These are phyloP conservation scores for Gisinianus flammeolus DNA, from an alignment of 2,888 invertebrate species.

Conservation along the genomic window DNA sequence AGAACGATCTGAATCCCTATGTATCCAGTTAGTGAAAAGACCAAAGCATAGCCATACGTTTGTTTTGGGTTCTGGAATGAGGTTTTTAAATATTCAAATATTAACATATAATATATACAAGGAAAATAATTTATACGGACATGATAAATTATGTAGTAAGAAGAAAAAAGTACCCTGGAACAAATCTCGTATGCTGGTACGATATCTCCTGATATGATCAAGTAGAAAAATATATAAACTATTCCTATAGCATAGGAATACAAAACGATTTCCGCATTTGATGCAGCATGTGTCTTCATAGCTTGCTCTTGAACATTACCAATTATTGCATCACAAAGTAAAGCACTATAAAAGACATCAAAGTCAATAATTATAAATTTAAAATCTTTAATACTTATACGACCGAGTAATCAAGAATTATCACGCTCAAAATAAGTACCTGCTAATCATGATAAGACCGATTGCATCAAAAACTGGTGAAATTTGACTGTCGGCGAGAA, in stretches of 20 bases:
- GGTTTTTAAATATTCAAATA: neutral
- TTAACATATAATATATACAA: neutral
- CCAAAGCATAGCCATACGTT: conserved; percentile 82
- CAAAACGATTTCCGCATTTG: conserved; percentile 89
- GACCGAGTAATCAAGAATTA: no score
- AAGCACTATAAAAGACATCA: conserved; percentile 68
- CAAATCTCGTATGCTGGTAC: conserved; percentile 78
- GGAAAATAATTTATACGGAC: neutral
- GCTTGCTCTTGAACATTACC: conserved; percentile 97
- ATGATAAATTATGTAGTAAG: neutral
- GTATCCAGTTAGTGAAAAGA: conserved; percentile 89
- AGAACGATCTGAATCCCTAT: conserved; percentile 92
- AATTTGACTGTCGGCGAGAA: conserved; percentile 74
- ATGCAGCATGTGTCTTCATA: conserved; percentile 81
- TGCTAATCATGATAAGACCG: conserved; percentile 64
- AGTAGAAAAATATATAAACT: conserved; percentile 76
- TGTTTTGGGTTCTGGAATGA: conserved; percentile 72
- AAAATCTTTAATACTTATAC: conserved; percentile 1
- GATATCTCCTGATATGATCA: conserved; percentile 76
- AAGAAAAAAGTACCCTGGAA: conserved; percentile 67
- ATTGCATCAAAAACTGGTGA: conserved; percentile 68
- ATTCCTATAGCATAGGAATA: conserved; percentile 92
- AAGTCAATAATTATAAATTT: neutral
- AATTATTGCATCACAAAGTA: conserved; percentile 92
- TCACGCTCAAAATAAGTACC: conserved; percentile 18